Percentiles rank a stretch among this genome's conserved stretches.
These are phyloP conservation scores for Aldabrachelys gigantea DNA, from an alignment of 2,113 vertebrate species.

Conservation along the genomic window DNA sequence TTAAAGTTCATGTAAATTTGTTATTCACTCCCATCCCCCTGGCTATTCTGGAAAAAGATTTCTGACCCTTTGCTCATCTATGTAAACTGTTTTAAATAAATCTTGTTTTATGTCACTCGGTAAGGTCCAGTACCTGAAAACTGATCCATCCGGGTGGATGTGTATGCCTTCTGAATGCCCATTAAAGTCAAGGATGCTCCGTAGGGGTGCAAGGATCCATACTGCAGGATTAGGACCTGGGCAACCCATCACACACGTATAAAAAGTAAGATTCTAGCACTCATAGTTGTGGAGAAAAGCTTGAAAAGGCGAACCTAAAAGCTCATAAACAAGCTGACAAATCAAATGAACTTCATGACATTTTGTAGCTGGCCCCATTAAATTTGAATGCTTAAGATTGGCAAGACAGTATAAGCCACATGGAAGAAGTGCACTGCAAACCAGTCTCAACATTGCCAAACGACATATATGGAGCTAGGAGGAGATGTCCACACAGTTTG, in stretches of 20 bases:
- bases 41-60: background rate
- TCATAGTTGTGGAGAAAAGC: background rate
- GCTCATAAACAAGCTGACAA: background rate
- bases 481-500: background rate
- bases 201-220: background rate
- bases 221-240: background rate
- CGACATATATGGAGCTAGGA: background rate
- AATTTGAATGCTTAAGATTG: background rate
- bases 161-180: background rate
- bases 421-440: background rate
- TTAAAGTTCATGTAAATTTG: background rate
- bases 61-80: background rate
- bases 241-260: background rate
- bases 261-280: conserved; percentile 1
- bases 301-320: background rate
- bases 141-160: background rate
- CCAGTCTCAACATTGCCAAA: background rate
- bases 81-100: background rate
- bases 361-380: background rate
- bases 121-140: background rate
- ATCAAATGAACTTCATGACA: background rate
- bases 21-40: background rate
- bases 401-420: background rate
- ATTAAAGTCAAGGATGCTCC: background rate
- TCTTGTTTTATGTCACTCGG: background rate